Conservation (phyloP, 2,888 invertebrate species). For the Ormyrus pomaceus region DNA sequence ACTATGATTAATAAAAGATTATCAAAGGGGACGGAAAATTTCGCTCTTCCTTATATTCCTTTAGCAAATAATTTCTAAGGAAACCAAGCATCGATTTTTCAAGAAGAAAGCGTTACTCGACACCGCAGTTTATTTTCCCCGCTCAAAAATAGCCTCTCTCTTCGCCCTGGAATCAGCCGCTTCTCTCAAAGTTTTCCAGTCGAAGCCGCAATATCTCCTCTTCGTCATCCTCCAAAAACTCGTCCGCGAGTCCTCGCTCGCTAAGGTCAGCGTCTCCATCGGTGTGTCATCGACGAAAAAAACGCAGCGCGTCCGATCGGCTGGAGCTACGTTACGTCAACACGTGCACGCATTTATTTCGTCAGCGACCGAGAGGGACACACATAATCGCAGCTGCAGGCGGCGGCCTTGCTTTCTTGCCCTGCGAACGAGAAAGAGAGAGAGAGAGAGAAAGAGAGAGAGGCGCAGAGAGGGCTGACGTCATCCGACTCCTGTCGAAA, state of each 20-base stretch:
- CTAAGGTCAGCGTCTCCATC: neutral
- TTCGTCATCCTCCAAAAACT: neutral
- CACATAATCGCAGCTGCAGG: no score
- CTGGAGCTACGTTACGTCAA: constrained; percentile 4
- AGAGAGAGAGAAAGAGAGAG: no score
- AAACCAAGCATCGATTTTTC: constrained; percentile 10
- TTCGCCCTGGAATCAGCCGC: constrained; percentile 3
- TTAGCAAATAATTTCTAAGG: no score
- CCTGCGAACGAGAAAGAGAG: constrained; percentile 53
- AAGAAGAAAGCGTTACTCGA: constrained; percentile 35
- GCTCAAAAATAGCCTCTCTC: constrained; percentile 48
- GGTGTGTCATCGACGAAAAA: constrained; percentile 14
- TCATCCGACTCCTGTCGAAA: constrained; percentile 63
- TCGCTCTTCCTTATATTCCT: no score
- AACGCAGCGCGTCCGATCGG: neutral
- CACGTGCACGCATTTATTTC: neutral
- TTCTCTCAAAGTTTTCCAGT: constrained; percentile 3
- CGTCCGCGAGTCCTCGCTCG: neutral
- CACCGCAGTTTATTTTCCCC: constrained; percentile 32
- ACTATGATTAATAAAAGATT: no score
- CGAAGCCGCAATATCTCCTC: neutral
- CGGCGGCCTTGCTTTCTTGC: constrained; percentile 48
- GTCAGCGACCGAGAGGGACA: neutral
- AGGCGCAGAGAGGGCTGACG: constrained; percentile 58
- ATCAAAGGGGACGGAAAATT: no score